Evolutionary conservation across 2,888 invertebrate genomes (phyloP).

Genomic region (Drosophila trichaetosa): DNA sequence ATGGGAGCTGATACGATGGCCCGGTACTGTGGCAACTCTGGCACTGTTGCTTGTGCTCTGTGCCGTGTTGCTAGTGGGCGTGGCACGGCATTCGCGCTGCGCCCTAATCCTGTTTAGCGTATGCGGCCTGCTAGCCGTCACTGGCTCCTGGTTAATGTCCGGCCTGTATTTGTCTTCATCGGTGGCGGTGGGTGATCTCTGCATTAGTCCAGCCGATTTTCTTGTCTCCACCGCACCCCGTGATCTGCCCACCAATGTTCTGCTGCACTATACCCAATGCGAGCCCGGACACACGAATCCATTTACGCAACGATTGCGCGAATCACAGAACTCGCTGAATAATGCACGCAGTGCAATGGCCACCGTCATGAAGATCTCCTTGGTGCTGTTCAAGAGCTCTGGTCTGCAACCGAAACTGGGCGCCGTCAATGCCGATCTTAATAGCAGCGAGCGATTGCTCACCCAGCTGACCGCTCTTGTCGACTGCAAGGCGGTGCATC

Average conservation of each 20-base stretch:
- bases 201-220: constrained; percentile 93
- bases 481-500: constrained; percentile 93
- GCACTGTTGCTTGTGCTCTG: constrained; percentile 94
- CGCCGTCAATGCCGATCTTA: constrained; percentile 91
- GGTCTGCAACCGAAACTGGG: constrained; percentile 90
- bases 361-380: constrained; percentile 84
- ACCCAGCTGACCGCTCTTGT: constrained; percentile 89
- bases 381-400: constrained; percentile 85
- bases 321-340: constrained; percentile 89
- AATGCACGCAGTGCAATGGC: constrained; percentile 85
- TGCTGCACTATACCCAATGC: constrained; percentile 93
- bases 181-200: constrained; percentile 94
- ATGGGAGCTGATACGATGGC: constrained; percentile 93
- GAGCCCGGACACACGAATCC: constrained; percentile 92
- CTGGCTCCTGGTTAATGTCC: constrained; percentile 94
- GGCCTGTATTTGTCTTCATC: constrained; percentile 94
- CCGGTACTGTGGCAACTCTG: constrained; percentile 94
- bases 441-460: constrained; percentile 90
- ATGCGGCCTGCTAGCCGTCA: constrained; percentile 93
- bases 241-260: constrained; percentile 87
- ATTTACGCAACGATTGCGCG: constrained; percentile 92
- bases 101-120: constrained; percentile 96
- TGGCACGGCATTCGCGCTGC: constrained; percentile 94
- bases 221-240: constrained; percentile 88
- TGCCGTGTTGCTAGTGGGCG: constrained; percentile 94